A percentile compares a stretch with the other conserved stretches of the same genome.
Conservation (phyloP, 2,797 vertebrate genomes). For the Danio aesculapii region DNA sequence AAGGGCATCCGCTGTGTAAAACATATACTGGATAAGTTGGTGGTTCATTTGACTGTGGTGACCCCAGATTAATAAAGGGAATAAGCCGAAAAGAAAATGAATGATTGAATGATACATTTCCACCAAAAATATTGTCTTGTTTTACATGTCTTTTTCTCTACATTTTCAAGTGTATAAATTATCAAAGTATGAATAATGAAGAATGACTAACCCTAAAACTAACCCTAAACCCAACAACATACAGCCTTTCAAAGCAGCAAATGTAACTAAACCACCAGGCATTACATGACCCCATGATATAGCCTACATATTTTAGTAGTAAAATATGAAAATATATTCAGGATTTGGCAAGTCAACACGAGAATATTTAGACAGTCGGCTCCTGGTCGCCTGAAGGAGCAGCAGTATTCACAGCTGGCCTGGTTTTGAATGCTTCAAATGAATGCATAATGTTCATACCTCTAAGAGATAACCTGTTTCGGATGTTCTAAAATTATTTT, state of each 20-base stretch:
- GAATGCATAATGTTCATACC: conserved; percentile 40
- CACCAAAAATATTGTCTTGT: too few species aligned
- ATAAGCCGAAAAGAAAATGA: too few species aligned
- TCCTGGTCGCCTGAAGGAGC: conserved; percentile 17
- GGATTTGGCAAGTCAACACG: conserved; percentile 11
- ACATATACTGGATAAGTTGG: too few species aligned
- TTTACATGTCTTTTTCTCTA: background rate
- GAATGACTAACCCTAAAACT: background rate
- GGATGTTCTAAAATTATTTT: background rate
- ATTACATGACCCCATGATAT: conserved; percentile 12
- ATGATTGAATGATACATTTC: too few species aligned
- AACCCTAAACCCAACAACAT: background rate
- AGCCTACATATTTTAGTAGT: conserved; percentile 2
- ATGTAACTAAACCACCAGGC: background rate
- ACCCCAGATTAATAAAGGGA: too few species aligned
- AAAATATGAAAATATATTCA: conserved; percentile 45
- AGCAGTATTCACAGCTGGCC: conserved; percentile 41
- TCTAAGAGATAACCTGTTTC: conserved; percentile 23
- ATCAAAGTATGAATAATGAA: too few species aligned
- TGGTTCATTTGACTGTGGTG: too few species aligned
- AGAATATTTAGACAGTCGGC: conserved; percentile 28
- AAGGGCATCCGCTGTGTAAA: too few species aligned
- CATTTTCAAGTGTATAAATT: background rate
- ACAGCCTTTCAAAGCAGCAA: background rate
- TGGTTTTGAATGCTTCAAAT: conserved; percentile 36